These are phyloP conservation scores for Mactra quadrangularis DNA, from an alignment of 1,140 invertebrate genomes.

Conservation along the genomic window DNA sequence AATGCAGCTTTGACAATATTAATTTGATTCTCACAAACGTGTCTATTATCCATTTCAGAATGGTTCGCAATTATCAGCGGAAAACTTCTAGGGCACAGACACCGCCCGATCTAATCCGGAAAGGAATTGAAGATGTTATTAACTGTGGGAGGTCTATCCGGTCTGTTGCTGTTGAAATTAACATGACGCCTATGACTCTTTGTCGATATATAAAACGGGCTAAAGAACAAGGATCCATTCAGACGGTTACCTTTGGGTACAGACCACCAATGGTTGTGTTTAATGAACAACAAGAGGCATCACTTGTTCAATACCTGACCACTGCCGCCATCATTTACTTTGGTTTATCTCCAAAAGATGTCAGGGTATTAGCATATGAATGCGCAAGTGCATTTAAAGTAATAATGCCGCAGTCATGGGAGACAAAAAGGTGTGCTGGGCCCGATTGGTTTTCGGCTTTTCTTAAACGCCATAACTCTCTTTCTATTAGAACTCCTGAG, in stretches of 20 bases:
- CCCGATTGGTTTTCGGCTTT: constrained; percentile 50
- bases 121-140: constrained; percentile 7
- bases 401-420: constrained; percentile 50
- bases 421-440: constrained; percentile 18
- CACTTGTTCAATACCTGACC: constrained; percentile 19
- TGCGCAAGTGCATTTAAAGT: constrained; percentile 26
- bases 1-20: no score
- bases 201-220: constrained; percentile 9
- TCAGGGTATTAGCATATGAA: constrained; percentile 40
- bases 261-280: constrained; percentile 12
- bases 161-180: constrained; percentile 10
- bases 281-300: constrained; percentile 9
- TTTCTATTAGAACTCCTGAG: constrained; percentile 53
- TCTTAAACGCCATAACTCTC: constrained; percentile 48
- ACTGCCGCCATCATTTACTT: constrained; percentile 41
- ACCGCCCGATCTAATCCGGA: not conserved
- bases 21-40: no score
- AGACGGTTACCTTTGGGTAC: not conserved
- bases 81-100: constrained; percentile 3
- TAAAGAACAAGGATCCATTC: not conserved
- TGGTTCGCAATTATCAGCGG: constrained; percentile 15
- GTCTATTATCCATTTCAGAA: constrained; percentile 3
- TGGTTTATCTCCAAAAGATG: constrained; percentile 38
- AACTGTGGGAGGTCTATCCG: constrained; percentile 12
- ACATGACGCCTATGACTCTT: constrained; percentile 3